A percentile compares a stretch with the other conserved stretches of the same genome.
Evolutionary conservation across 2,113 vertebrate genomes (phyloP).

Genomic region (Rhinolophus sinicus): DNA sequence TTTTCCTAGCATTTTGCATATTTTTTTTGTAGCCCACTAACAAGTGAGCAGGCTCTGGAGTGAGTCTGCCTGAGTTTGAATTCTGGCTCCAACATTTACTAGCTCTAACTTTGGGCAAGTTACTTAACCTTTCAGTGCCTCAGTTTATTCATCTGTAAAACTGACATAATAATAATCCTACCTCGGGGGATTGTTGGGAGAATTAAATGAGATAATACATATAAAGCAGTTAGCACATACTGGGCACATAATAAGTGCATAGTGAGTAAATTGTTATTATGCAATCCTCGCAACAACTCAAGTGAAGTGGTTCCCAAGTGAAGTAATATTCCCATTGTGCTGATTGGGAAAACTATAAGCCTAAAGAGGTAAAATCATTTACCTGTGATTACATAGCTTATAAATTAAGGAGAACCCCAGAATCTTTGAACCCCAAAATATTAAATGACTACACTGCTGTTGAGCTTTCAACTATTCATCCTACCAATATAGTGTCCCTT

Average conservation of each 20-base stretch:
- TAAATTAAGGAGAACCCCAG: background rate
- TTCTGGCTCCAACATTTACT: background rate
- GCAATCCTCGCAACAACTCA: background rate
- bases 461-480: background rate
- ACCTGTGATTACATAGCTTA: background rate
- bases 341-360: background rate
- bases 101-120: background rate
- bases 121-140: background rate
- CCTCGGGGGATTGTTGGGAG: background rate
- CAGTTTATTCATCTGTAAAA: background rate
- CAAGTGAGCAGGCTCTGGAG: background rate
- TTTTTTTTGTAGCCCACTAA: background rate
- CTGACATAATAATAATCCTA: background rate
- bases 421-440: background rate
- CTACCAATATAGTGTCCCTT: background rate
- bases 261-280: background rate
- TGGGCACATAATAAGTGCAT: background rate
- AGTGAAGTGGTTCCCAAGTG: background rate
- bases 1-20: background rate
- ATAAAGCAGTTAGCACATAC: background rate
- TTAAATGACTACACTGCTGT: background rate
- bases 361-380: background rate
- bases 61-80: background rate
- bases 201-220: background rate
- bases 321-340: background rate